These are phyloP conservation scores for Aphelenchoides besseyi DNA, from an alignment of 1,140 invertebrate genomes.

Conservation along the genomic window DNA sequence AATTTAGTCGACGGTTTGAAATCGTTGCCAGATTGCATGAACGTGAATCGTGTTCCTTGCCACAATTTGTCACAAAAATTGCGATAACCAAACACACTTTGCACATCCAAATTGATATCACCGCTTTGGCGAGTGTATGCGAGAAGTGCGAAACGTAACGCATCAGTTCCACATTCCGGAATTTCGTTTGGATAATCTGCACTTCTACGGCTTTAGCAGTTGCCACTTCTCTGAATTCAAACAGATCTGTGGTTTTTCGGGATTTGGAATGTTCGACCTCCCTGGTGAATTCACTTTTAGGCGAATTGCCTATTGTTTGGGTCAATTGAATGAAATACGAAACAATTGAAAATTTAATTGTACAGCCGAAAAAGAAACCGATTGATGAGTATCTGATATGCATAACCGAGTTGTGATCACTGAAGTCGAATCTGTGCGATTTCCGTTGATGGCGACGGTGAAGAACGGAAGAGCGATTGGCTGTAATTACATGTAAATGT, in stretches of 20 bases:
- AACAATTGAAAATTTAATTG: no score
- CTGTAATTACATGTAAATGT: conserved; percentile 15
- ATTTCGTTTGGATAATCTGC: conserved; percentile 94
- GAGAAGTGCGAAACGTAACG: conserved; percentile 89
- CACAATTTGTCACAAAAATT: conserved; percentile 99
- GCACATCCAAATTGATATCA: conserved; percentile 93
- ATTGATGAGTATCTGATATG: no score
- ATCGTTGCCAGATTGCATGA: conserved; percentile 67
- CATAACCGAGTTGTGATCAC: no score
- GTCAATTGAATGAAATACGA: no score
- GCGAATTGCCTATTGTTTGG: no score
- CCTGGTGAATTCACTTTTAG: no score
- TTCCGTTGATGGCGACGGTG: conserved; percentile 36
- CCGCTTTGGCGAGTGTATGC: conserved; percentile 85
- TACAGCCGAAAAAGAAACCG: no score
- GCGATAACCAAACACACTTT: conserved; percentile 90
- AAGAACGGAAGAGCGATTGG: conserved; percentile 32
- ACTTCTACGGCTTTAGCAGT: conserved; percentile 73
- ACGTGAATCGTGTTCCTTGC: conserved; percentile 92
- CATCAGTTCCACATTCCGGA: conserved; percentile 97
- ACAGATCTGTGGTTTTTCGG: no score
- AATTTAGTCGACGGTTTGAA: conserved; percentile 63
- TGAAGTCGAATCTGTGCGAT: conserved; percentile 33
- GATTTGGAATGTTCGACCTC: no score
- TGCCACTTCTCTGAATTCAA: conserved; percentile 53